Conservation (phyloP, 2,797 vertebrate species). For the Siniperca obscura region DNA sequence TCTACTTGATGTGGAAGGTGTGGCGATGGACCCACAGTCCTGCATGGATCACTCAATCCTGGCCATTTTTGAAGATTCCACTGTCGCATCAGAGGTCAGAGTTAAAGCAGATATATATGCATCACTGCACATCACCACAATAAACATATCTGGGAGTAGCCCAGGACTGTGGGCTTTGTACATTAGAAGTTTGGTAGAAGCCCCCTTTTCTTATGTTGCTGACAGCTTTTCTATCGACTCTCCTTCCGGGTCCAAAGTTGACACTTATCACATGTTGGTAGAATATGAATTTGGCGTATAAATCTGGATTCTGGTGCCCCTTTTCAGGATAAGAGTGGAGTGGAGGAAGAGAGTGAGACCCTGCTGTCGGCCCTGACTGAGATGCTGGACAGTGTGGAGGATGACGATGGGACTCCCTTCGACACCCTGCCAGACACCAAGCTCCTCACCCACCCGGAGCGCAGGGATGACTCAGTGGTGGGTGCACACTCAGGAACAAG, state of each 20-base stretch:
- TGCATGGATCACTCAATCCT: constrained; percentile 93
- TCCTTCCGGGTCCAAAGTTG: background rate
- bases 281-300: background rate
- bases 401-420: constrained; percentile 89
- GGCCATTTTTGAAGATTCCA: constrained; percentile 92
- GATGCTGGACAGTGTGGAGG: constrained; percentile 94
- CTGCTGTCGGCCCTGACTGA: constrained; percentile 93
- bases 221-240: too few relatives aligned
- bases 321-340: constrained; percentile 77
- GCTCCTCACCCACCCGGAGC: constrained; percentile 84
- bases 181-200: background rate
- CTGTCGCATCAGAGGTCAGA: constrained; percentile 86
- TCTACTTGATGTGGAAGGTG: constrained; percentile 59
- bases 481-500: constrained; percentile 19
- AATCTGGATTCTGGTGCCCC: background rate
- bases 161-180: too few relatives aligned
- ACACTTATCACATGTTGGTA: background rate
- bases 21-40: constrained; percentile 84
- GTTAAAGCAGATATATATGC: background rate
- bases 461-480: constrained; percentile 79
- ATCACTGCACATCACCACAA: background rate
- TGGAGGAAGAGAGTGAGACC: constrained; percentile 89
- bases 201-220: background rate
- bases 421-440: constrained; percentile 90
- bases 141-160: background rate